phyloP scores from a whole-genome alignment of 2,797 vertebrate genomes.

The Sciurus vulgaris region DNA sequence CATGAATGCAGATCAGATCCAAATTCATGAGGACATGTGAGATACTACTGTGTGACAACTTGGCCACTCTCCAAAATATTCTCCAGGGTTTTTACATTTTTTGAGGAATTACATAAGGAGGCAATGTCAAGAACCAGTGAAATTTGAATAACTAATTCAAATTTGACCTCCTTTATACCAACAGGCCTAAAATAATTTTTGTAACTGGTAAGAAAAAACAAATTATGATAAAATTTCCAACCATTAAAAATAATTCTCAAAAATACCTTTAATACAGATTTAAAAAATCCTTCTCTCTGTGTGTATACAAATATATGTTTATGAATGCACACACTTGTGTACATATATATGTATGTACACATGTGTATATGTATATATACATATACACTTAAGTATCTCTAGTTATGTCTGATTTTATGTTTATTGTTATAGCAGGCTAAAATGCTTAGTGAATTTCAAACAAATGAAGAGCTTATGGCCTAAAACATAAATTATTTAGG shows the following conservation, averaged over 20 bases:
- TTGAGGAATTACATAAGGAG: background rate
- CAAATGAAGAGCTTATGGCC: background rate
- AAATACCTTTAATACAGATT: conserved; percentile 2
- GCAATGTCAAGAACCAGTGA: background rate
- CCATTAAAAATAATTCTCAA: background rate
- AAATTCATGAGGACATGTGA: background rate
- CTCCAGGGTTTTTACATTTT: background rate
- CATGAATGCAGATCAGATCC: background rate
- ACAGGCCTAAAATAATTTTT: background rate
- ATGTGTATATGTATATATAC: background rate
- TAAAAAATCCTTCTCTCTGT: background rate
- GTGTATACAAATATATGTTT: background rate
- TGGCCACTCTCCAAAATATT: background rate
- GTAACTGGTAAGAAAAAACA: background rate
- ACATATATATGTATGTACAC: too few relatives aligned
- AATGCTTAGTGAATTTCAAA: conserved; percentile 30
- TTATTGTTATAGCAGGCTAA: background rate
- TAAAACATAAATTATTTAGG: background rate
- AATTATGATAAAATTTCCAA: background rate
- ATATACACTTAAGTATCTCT: background rate
- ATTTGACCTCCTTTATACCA: background rate
- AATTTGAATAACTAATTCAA: background rate
- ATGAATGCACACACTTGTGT: too few relatives aligned
- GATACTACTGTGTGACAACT: background rate
- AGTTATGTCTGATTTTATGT: background rate